Evolutionary conservation across 2,113 vertebrate genomes (phyloP).

Genomic region (Recurvirostra avosetta): DNA sequence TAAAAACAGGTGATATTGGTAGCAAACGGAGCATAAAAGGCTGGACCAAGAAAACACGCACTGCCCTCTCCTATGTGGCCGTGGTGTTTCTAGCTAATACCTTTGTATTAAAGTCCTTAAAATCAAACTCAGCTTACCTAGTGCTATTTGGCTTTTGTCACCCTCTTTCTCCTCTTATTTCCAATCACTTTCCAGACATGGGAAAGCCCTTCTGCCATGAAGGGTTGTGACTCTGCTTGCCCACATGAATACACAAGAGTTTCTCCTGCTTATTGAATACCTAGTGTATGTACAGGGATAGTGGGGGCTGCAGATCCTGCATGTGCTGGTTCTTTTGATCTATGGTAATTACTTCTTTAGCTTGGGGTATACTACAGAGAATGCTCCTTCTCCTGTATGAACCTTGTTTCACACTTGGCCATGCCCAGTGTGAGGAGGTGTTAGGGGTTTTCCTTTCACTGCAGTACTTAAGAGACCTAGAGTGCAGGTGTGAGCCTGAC

Average conservation of each 20-base stretch:
- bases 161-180: not conserved
- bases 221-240: not conserved
- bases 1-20: no score
- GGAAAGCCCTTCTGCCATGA: no score
- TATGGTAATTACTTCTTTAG: not conserved
- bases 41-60: not conserved
- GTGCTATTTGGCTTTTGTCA: not conserved
- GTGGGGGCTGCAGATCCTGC: no score
- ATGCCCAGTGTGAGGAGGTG: rapidly evolving
- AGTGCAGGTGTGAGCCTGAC: not conserved
- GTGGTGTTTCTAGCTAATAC: not conserved
- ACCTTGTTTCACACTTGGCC: not conserved
- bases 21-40: not conserved
- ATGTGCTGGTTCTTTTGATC: not conserved
- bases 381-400: not conserved
- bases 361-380: not conserved
- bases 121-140: not conserved
- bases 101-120: not conserved
- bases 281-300: no score
- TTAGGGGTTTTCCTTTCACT: not conserved
- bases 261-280: not conserved
- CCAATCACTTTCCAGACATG: not conserved
- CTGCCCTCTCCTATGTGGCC: not conserved
- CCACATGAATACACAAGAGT: not conserved
- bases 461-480: not conserved